These are phyloP conservation scores for Pachypeltis micranthus DNA, from an alignment of 1,140 invertebrate species.

Conservation along the genomic window DNA sequence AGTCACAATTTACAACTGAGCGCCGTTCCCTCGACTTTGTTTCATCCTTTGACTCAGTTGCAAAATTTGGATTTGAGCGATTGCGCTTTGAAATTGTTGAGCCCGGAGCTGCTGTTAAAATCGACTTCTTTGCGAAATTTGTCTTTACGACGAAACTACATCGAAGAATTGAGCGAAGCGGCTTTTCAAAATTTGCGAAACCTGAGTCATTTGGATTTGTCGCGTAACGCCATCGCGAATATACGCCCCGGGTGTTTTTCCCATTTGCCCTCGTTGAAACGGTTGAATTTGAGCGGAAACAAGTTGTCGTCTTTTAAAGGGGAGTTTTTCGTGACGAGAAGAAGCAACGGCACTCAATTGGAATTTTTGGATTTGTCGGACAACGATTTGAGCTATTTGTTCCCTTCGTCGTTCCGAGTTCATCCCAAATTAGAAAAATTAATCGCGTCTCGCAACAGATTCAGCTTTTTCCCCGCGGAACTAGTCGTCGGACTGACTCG, in stretches of 20 bases:
- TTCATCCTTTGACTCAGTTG: constrained; percentile 47
- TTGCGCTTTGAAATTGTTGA: constrained; percentile 55
- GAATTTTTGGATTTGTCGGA: constrained; percentile 59
- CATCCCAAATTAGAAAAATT: constrained; percentile 59
- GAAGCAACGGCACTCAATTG: constrained; percentile 43
- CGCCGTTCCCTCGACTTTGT: constrained; percentile 42
- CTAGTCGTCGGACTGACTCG: constrained; percentile 52
- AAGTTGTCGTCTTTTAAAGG: constrained; percentile 62
- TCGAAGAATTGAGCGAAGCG: constrained; percentile 57
- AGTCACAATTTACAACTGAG: constrained; percentile 60
- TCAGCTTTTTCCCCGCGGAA: constrained; percentile 70
- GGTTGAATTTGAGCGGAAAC: constrained; percentile 55
- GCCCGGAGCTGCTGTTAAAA: constrained; percentile 56
- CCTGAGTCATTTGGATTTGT: constrained; percentile 56
- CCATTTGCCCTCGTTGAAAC: constrained; percentile 53
- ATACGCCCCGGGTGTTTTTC: constrained; percentile 56
- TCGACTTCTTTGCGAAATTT: constrained; percentile 50
- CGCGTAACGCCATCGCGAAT: constrained; percentile 60
- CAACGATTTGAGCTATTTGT: constrained; percentile 65
- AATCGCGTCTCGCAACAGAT: constrained; percentile 56
- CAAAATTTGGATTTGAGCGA: constrained; percentile 57
- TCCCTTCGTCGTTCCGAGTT: constrained; percentile 68
- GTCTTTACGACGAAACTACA: constrained; percentile 49
- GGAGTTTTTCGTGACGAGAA: constrained; percentile 58
- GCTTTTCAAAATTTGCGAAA: constrained; percentile 60